Percentiles rank a stretch among this genome's conserved stretches.
Conservation (phyloP, 35 echinoderm and acorn worm species). For the Anneissia japonica region DNA sequence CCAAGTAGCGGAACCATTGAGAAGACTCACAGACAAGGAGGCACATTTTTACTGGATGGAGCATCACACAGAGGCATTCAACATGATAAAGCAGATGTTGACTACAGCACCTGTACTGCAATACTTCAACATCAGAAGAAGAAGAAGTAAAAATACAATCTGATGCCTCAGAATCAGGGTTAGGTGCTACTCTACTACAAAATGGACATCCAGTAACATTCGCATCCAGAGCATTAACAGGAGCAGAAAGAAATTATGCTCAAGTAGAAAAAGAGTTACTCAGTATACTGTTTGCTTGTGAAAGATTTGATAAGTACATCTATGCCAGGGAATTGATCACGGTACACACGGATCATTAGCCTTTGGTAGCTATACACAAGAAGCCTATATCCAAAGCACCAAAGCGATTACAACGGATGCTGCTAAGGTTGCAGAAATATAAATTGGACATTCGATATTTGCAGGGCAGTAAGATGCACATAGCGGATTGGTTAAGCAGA, state of each 20-base stretch:
- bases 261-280: conserved; percentile 68
- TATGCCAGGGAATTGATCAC: conserved; percentile 7
- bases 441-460: conserved; percentile 32
- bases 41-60: conserved; percentile 36
- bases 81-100: conserved; percentile 37
- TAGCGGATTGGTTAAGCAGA: conserved; percentile 52
- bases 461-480: conserved; percentile 40
- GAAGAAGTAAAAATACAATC: conserved; percentile 47
- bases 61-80: conserved; percentile 36
- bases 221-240: conserved; percentile 41
- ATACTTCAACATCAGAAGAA: conserved; percentile 53
- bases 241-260: conserved; percentile 56
- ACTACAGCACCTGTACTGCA: conserved; percentile 31
- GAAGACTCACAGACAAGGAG: conserved; percentile 3
- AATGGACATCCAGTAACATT: conserved; percentile 51
- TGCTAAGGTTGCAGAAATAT: conserved; percentile 39
- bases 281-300: conserved; percentile 48
- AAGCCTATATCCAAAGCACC: conserved; percentile 19
- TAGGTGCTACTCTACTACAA: conserved; percentile 53
- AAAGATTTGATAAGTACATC: conserved; percentile 50
- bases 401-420: conserved; percentile 19
- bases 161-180: conserved; percentile 58
- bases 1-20: conserved; percentile 1
- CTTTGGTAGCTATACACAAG: conserved; percentile 19
- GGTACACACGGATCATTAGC: conserved; percentile 21